Evolutionary conservation across 2,797 vertebrate genomes (phyloP).

Genomic region (Acanthurus tractus): DNA sequence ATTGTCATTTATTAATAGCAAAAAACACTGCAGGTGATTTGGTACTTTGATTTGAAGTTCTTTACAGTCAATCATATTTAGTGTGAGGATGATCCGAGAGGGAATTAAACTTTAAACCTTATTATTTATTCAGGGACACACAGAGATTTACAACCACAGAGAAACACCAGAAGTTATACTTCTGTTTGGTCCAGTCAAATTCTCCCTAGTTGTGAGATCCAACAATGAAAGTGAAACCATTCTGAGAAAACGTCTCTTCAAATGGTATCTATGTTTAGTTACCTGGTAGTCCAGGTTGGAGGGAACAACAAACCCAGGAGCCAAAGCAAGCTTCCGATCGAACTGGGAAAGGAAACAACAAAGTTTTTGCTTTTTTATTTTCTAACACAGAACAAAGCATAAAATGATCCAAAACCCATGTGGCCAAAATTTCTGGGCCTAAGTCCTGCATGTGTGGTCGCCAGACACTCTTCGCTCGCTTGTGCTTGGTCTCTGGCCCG

Average conservation of each 20-base stretch:
- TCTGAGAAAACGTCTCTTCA: neutral
- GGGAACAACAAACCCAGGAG: slow-evolving; percentile 85
- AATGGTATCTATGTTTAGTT: slow-evolving; percentile 19
- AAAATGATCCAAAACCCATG: neutral
- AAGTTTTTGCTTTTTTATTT: neutral
- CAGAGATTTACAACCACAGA: neutral
- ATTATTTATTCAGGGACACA: neutral
- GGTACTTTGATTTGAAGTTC: neutral
- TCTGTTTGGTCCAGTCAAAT: neutral
- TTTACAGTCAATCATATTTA: neutral
- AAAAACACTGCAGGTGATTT: neutral
- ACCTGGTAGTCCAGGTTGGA: slow-evolving; percentile 87
- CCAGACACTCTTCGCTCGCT: slow-evolving; percentile 19
- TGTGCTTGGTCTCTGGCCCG: neutral
- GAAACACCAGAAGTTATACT: neutral
- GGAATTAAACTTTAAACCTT: neutral
- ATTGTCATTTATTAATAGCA: neutral
- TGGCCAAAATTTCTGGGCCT: neutral
- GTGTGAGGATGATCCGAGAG: no score
- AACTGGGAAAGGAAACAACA: slow-evolving; percentile 71
- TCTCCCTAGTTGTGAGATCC: neutral
- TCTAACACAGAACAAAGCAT: slow-evolving; percentile 1
- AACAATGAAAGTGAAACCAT: neutral
- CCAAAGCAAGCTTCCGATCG: slow-evolving; percentile 85
- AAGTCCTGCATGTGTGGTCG: slow-evolving; percentile 1